A percentile compares a stretch with the other conserved stretches of the same genome.
phyloP scores from a whole-genome alignment of 1,140 invertebrate species.

The Cydia strobilella region DNA sequence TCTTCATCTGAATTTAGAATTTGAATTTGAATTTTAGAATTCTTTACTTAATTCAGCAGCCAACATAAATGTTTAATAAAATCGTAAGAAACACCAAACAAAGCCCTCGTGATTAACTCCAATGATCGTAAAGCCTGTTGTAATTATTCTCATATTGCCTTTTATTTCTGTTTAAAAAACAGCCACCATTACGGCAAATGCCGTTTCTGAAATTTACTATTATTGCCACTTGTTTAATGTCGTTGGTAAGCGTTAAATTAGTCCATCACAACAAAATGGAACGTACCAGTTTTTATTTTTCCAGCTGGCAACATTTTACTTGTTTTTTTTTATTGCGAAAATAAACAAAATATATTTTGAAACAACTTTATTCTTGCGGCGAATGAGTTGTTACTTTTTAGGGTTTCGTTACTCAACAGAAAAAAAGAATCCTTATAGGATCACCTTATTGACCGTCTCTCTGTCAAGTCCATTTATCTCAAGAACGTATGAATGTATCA shows the following conservation, averaged over 20 bases:
- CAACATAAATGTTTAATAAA: not conserved
- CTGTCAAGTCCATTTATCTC: no score
- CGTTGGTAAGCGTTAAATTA: constrained; percentile 31
- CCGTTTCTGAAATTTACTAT: constrained; percentile 23
- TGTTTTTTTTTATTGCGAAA: constrained; percentile 17
- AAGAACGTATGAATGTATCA: no score
- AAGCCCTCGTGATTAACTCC: constrained; percentile 17
- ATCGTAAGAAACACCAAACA: not conserved
- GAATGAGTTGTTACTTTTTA: not conserved
- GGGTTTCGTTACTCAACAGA: not conserved
- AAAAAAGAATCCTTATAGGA: no score
- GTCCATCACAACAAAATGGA: constrained; percentile 28
- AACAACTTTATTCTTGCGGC: not conserved
- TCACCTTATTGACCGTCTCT: no score
- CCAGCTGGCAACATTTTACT: constrained; percentile 17
- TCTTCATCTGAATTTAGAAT: no score
- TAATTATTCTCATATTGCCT: constrained; percentile 28
- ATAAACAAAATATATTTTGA: constrained; percentile 7
- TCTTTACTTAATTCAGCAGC: not conserved
- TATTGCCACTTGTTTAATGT: constrained; percentile 31
- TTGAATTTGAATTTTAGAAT: no score
- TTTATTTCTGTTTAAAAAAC: constrained; percentile 31
- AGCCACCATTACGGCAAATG: not conserved
- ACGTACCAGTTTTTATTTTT: constrained; percentile 20
- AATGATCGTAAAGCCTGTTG: constrained; percentile 13